Base-by-base conservation (phyloP, 2,888 invertebrate genomes). In the Dryomyza anilis region DNA sequence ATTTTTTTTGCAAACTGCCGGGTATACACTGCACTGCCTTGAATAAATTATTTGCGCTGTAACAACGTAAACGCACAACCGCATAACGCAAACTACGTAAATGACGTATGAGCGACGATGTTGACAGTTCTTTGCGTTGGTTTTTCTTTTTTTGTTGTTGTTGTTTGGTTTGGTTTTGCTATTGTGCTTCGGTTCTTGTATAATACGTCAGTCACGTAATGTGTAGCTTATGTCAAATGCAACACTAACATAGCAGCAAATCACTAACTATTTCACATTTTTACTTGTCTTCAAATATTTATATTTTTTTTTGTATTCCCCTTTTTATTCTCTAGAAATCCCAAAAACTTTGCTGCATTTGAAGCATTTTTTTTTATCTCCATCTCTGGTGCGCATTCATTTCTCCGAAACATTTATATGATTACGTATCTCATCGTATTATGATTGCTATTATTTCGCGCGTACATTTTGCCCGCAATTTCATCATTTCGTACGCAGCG, bases 21-120 rank as follows among this genome's bases (percentile, higher is more conserved):
- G 39, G 19, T 43, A 25, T 8, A 19, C 23, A n/a, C 23, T 46
- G 23, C n/a, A 1, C 30, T 19, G 30, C 30, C 5, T 19, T 58
- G 59, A 30, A 58, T 59, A 25, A 46, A 30, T 46, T 59, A 30
- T 48, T 48, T 48, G 16, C 21, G 59, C 36, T 30, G n/a, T n/a
- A 46, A 14, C 29, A 12, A 59, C 48, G 27, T n/a, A 8, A 39
- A 16, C 27, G 8, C 45, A 45, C 39, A 4, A 36, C 7, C 56
- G 14, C 39, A 23, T 39, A 16, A 53, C n/a, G 16, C 33, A 16
- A 16, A 33, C 33, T 14, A 14, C 59, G 23, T 59, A 59, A 46
- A 30, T 59, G 48, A 46, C 30, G 14, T 46, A 46, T 30, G 23
- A 50, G 0, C 21, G 16, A 39, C 10, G 19, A 36, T 59, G 29